Evolutionary conservation across 2,113 vertebrate species (phyloP), one percentile per base, ranked within the genome.

Genomic region (Dryoscopus gambensis): DNA sequence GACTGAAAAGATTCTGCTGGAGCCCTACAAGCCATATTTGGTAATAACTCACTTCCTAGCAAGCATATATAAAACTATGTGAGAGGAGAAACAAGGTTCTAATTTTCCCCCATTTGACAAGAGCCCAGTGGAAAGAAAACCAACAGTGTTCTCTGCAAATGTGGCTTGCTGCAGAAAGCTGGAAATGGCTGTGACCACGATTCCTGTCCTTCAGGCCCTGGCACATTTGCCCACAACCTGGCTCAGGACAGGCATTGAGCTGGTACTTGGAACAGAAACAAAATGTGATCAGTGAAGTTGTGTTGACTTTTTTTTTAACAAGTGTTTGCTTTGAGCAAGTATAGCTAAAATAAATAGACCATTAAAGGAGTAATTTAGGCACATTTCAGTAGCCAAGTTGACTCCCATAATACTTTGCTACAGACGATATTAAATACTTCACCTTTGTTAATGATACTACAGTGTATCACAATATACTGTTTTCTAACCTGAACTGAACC

Each of bases 21-120:
- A 92, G 68, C 8, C 28, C 57, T 65, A 11, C 21, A 69, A 85
- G 55, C 49, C 81, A 30, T 85, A 93, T 93, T 88, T 92, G 83
- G 67, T 33, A 88, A 73, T 63, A 93, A 65, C 14, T 92, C 50
- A 27, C 50, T 85, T 88, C 55, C n/a, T 40, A 69, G 53, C n/a
- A 77, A 80, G 55, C 49, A 83, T 33, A 57, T 62, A n/a, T 57
- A 55, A 88, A 88, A 84, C 18, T 49, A 46, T 1, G 5, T 25
- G 23, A 86, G 63, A 88, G 85, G 79, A 76, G 70, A 95, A 95
- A 80, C 83, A 93, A 92, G 62, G 50, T 65, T 86, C 75, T 70
- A 55, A 77, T 83, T 90, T 82, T 92, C 46, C 35, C 7, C 23
- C 12, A 28, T 92, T 80, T 88, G 88, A 83, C 74, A 88, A 62